phyloP scores from a whole-genome alignment of 2,888 invertebrate species.

The Antheraea assamensis region DNA sequence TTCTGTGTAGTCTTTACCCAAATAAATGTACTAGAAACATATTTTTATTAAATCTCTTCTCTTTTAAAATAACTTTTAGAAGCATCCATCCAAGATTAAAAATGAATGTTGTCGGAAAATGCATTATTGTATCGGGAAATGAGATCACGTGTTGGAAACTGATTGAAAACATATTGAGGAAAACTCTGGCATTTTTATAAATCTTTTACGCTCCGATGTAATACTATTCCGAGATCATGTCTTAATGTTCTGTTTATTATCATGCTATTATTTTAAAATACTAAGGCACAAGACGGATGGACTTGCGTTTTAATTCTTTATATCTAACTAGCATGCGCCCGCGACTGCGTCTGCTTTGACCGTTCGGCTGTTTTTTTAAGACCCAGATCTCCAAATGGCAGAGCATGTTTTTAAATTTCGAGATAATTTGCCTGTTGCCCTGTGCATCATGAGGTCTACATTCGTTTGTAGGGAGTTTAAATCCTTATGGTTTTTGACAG shows the following conservation, averaged over 20 bases:
- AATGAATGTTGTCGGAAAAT: neutral
- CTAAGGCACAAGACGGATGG: neutral
- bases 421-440: too few species aligned
- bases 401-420: too few species aligned
- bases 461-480: too few species aligned
- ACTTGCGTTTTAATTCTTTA: neutral
- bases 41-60: neutral
- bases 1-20: neutral
- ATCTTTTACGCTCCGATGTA: neutral
- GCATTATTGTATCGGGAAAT: constrained; percentile 13
- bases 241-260: constrained; percentile 3
- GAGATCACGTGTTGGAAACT: constrained; percentile 10
- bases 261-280: neutral
- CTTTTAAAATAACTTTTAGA: neutral
- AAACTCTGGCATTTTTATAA: constrained; percentile 6
- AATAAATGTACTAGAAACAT: neutral
- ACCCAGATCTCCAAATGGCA: too few species aligned
- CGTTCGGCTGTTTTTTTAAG: too few species aligned
- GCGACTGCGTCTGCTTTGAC: too few species aligned
- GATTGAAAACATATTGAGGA: constrained; percentile 13
- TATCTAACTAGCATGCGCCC: neutral
- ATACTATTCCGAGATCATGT: neutral
- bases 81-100: constrained; percentile 6
- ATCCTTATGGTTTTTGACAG: too few species aligned
- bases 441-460: too few species aligned